Percentiles rank a stretch among this genome's conserved stretches.
Evolutionary conservation across 2,888 invertebrate genomes (phyloP).

Genomic region (Nemotelus pantherinus): DNA sequence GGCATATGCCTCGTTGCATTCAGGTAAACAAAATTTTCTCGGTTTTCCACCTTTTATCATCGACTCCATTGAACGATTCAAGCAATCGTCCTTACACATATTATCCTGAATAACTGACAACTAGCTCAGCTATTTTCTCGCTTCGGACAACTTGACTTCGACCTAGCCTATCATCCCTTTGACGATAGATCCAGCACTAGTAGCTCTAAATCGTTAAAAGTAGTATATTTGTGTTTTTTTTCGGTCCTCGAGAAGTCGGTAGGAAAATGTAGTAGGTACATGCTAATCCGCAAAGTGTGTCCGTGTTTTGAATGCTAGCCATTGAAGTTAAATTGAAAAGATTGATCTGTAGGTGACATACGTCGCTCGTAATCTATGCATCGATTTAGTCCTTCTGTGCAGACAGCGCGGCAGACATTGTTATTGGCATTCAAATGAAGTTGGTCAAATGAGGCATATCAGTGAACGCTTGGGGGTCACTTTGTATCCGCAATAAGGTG

Average conservation of each 20-base stretch:
- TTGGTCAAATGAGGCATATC: conserved; percentile 41
- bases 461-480: conserved; percentile 30
- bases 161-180: conserved; percentile 14
- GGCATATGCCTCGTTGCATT: conserved; percentile 52
- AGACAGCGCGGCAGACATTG: not conserved
- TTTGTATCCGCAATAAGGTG: conserved; percentile 32
- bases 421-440: conserved; percentile 4
- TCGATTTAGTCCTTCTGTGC: too few species aligned
- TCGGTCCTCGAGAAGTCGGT: not conserved
- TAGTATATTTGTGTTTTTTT: conserved; percentile 6
- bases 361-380: conserved; percentile 29
- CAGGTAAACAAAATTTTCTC: conserved; percentile 63
- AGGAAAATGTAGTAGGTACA: not conserved
- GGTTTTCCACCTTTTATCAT: conserved; percentile 58
- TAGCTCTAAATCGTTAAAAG: conserved; percentile 25
- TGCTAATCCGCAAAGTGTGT: conserved; percentile 44
- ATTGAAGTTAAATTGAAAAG: conserved; percentile 37
- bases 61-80: conserved; percentile 62
- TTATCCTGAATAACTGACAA: conserved; percentile 15
- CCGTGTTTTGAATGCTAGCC: conserved; percentile 16
- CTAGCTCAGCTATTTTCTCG: conserved; percentile 12
- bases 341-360: conserved; percentile 35
- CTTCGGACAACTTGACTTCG: conserved; percentile 38
- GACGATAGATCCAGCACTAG: not conserved
- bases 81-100: conserved; percentile 50